These are phyloP conservation scores for Copidosoma floridanum DNA, from an alignment of 1,140 invertebrate genomes.

Conservation along the genomic window DNA sequence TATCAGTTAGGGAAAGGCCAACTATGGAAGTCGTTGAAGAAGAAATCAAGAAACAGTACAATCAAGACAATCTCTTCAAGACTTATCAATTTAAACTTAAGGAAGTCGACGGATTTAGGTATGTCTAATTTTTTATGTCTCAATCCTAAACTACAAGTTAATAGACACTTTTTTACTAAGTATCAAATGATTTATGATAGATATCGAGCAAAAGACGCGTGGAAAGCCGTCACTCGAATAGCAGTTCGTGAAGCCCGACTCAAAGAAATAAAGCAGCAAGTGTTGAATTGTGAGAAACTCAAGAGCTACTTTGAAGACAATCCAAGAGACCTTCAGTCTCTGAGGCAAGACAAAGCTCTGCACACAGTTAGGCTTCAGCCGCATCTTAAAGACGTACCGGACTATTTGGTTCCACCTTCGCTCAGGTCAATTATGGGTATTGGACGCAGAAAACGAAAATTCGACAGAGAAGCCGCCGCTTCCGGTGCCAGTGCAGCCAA, in stretches of 20 bases:
- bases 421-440: constrained; percentile 64
- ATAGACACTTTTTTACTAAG: background rate
- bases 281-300: constrained; percentile 89
- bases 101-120: constrained; percentile 91
- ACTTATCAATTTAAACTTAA: constrained; percentile 93
- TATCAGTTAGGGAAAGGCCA: constrained; percentile 77
- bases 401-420: constrained; percentile 85
- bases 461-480: constrained; percentile 41
- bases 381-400: constrained; percentile 89
- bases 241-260: constrained; percentile 90
- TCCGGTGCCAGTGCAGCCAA: constrained; percentile 42
- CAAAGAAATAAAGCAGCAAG: constrained; percentile 93
- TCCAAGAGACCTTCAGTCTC: constrained; percentile 82
- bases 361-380: constrained; percentile 80
- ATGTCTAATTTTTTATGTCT: constrained; percentile 8
- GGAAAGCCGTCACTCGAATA: constrained; percentile 88
- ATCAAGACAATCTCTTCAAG: constrained; percentile 62
- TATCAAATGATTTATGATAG: constrained; percentile 30
- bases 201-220: constrained; percentile 91
- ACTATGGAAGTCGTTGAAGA: constrained; percentile 77
- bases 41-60: constrained; percentile 66
- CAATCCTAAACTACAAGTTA: too few species aligned
- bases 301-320: constrained; percentile 96
- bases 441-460: constrained; percentile 50
- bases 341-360: constrained; percentile 90